Evolutionary conservation across 2,888 invertebrate genomes (phyloP).

Genomic region (Latrodectus elegans): DNA sequence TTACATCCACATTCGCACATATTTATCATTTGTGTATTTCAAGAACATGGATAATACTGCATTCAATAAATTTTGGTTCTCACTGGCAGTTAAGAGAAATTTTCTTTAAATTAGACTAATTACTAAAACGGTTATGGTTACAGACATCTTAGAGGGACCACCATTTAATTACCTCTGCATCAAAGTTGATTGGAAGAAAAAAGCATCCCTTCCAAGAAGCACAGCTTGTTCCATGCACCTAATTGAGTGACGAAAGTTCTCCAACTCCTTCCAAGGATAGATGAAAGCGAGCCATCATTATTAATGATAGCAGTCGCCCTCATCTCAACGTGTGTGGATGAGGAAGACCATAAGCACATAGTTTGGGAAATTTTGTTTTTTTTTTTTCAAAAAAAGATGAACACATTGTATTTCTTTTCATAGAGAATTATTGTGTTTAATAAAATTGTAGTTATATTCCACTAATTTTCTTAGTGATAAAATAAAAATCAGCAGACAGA

Average conservation of each 20-base stretch:
- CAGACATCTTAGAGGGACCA: constrained; percentile 1
- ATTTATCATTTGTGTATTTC: too few species aligned
- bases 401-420: too few species aligned
- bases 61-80: too few species aligned
- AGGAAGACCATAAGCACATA: neutral
- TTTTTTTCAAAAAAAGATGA: too few species aligned
- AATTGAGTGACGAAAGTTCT: constrained; percentile 49
- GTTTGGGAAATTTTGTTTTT: too few species aligned
- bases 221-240: constrained; percentile 18
- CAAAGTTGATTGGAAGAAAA: constrained; percentile 48
- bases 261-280: constrained; percentile 23
- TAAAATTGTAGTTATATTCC: too few species aligned
- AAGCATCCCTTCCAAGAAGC: neutral
- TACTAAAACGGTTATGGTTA: constrained; percentile 18
- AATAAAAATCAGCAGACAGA: too few species aligned
- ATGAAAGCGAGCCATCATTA: constrained; percentile 9
- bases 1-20: too few species aligned
- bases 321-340: neutral
- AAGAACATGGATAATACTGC: too few species aligned
- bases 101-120: constrained; percentile 47
- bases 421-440: too few species aligned
- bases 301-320: constrained; percentile 34
- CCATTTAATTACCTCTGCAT: constrained; percentile 42
- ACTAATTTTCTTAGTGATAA: too few species aligned
- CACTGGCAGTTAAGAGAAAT: neutral